A percentile compares a stretch with the other conserved stretches of the same genome.
Evolutionary conservation across 2,888 invertebrate genomes (phyloP).

Genomic region (Sinodicranocentrus sp.): DNA sequence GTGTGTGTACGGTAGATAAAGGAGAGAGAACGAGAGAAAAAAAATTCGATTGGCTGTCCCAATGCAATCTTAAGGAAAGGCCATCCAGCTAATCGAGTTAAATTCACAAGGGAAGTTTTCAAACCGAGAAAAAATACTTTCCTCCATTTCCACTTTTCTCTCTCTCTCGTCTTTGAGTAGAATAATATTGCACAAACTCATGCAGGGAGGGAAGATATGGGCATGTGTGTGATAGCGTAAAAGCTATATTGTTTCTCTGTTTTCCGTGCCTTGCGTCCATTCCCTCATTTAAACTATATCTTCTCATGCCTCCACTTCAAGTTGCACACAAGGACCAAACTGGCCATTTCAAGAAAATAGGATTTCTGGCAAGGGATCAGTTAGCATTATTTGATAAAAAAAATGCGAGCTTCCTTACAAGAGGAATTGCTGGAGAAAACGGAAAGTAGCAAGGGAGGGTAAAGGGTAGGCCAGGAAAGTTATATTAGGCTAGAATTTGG

Average conservation of each 20-base stretch:
- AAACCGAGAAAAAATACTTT: conserved; percentile 35
- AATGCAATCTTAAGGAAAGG: conserved; percentile 60
- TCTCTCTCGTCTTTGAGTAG: neutral
- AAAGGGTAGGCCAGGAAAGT: neutral
- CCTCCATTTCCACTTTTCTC: conserved; percentile 20
- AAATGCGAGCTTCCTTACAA: neutral
- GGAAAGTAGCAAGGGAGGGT: neutral
- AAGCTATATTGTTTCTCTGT: neutral
- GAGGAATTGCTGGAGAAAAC: neutral
- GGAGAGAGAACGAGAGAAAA: conserved; percentile 11
- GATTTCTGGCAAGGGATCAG: conserved; percentile 71
- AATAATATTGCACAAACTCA: conserved; percentile 34
- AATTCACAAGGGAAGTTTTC: conserved; percentile 63
- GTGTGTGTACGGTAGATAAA: conserved; percentile 27
- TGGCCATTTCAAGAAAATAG: conserved; percentile 66
- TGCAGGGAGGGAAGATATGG: neutral
- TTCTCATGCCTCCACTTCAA: conserved; percentile 35
- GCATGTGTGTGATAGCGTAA: neutral
- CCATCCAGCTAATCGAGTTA: conserved; percentile 63
- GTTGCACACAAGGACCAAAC: conserved; percentile 39
- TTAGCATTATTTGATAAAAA: conserved; percentile 65
- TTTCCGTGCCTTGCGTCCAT: conserved; percentile 35
- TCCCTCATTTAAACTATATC: conserved; percentile 12
- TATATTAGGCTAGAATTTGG: no score
- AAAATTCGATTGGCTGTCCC: conserved; percentile 63